Conservation (phyloP, 1,140 invertebrate species). For the Philaenus spumarius region DNA sequence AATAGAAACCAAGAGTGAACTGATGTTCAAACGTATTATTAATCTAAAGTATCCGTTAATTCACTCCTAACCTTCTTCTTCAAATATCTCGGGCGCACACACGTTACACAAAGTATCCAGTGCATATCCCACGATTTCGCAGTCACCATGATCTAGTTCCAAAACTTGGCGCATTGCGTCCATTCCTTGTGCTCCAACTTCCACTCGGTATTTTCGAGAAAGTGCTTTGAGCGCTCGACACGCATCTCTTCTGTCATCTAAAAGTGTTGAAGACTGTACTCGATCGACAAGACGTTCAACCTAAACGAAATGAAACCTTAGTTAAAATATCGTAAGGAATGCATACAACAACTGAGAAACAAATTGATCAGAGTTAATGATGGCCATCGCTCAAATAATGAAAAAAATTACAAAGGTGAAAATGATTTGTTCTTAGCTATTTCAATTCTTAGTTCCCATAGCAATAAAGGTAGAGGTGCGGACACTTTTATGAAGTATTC, state of each 20-base stretch:
- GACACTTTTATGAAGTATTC: too few species aligned
- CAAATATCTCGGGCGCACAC: constrained; percentile 73
- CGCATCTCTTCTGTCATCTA: constrained; percentile 94
- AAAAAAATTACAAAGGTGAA: too few species aligned
- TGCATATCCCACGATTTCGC: constrained; percentile 86
- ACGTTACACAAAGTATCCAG: constrained; percentile 90
- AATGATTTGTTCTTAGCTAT: too few species aligned
- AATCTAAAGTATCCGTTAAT: background rate
- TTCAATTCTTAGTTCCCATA: too few species aligned
- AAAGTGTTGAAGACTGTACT: constrained; percentile 81
- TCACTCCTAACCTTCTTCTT: constrained; percentile 66
- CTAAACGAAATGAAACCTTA: constrained; percentile 44
- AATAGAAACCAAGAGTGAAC: too few species aligned
- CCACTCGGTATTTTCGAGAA: constrained; percentile 86
- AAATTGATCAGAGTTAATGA: too few species aligned
- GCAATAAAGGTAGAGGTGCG: too few species aligned
- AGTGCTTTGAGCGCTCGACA: constrained; percentile 91
- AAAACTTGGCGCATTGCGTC: constrained; percentile 71
- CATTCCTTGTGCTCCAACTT: constrained; percentile 95
- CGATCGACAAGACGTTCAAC: constrained; percentile 90
- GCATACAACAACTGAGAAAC: too few species aligned
- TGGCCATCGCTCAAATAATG: too few species aligned
- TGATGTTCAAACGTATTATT: background rate
- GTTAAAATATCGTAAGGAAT: too few species aligned
- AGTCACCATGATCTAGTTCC: constrained; percentile 75